A percentile compares a stretch with the other conserved stretches of the same genome.
phyloP scores from a whole-genome alignment of 1,140 invertebrate species.

The Cherax quadricarinatus region DNA sequence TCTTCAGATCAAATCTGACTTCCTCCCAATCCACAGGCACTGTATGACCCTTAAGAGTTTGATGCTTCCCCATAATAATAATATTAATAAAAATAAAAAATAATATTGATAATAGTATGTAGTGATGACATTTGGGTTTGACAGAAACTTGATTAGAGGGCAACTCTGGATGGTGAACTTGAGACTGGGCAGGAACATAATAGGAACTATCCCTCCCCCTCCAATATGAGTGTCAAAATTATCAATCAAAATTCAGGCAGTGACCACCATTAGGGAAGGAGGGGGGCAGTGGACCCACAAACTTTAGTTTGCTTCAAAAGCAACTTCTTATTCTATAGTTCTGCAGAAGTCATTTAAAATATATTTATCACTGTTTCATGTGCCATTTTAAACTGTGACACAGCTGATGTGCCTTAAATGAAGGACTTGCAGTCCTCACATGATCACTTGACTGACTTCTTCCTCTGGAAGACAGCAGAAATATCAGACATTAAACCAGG shows the following conservation, averaged over 20 bases:
- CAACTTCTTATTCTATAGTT: conserved; percentile 25
- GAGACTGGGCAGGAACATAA: background rate
- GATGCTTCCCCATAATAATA: no score
- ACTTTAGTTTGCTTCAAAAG: conserved; percentile 30
- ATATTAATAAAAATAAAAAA: no score
- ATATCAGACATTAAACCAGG: conserved; percentile 11
- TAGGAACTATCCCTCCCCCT: conserved; percentile 26
- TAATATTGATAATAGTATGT: background rate
- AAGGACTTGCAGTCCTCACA: conserved; percentile 13
- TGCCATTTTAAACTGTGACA: conserved; percentile 8
- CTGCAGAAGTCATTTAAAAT: conserved; percentile 20
- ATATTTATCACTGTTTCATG: conserved; percentile 11
- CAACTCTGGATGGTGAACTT: background rate
- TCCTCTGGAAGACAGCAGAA: conserved; percentile 30
- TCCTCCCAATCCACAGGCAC: no score
- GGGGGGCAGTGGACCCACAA: background rate
- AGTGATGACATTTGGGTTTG: conserved; percentile 3
- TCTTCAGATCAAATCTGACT: no score
- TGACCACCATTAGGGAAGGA: background rate
- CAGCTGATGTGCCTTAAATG: conserved; percentile 1
- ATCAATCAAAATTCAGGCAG: background rate
- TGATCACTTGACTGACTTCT: conserved; percentile 26
- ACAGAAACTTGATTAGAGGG: background rate
- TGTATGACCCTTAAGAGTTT: no score
- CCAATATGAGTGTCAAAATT: background rate